Conservation (phyloP, 2,113 vertebrate genomes). For the Chroicocephalus ridibundus region DNA sequence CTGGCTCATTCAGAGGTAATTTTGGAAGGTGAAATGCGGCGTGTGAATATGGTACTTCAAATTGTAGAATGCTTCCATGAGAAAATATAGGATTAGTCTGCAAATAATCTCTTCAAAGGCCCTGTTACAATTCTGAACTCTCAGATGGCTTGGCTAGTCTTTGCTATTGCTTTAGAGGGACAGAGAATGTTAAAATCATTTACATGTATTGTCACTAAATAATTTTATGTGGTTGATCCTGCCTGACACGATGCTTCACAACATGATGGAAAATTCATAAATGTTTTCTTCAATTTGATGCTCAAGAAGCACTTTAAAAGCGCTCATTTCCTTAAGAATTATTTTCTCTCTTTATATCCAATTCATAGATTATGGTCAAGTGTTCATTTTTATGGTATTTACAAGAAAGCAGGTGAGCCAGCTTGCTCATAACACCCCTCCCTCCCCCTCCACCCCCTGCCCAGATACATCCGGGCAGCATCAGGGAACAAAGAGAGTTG, state of each 20-base stretch:
- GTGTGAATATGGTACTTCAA: conserved; percentile 26
- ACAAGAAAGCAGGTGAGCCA: conserved; percentile 24
- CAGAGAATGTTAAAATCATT: conserved; percentile 35
- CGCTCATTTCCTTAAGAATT: not conserved
- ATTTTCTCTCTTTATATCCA: conserved; percentile 16
- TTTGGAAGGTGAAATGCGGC: conserved; percentile 11
- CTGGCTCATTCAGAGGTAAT: conserved; percentile 30
- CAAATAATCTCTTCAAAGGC: conserved; percentile 50
- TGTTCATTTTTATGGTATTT: conserved; percentile 49
- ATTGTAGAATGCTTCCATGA: not conserved
- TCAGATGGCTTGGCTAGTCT: conserved; percentile 16
- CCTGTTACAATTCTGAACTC: conserved; percentile 26
- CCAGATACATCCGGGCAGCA: not conserved
- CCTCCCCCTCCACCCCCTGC: not conserved
- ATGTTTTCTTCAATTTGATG: conserved; percentile 33
- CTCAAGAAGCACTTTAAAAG: conserved; percentile 20
- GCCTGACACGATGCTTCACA: conserved; percentile 18
- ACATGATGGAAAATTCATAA: conserved; percentile 33
- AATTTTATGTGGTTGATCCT: conserved; percentile 43
- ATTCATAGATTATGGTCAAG: conserved; percentile 33
- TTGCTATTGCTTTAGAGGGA: conserved; percentile 19
- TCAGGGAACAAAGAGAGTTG: conserved; percentile 21
- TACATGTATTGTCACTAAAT: conserved; percentile 42
- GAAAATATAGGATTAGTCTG: conserved; percentile 46
- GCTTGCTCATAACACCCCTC: not conserved